Evolutionary conservation across 1,140 invertebrate genomes (phyloP).

Genomic region (Wasmannia auropunctata): DNA sequence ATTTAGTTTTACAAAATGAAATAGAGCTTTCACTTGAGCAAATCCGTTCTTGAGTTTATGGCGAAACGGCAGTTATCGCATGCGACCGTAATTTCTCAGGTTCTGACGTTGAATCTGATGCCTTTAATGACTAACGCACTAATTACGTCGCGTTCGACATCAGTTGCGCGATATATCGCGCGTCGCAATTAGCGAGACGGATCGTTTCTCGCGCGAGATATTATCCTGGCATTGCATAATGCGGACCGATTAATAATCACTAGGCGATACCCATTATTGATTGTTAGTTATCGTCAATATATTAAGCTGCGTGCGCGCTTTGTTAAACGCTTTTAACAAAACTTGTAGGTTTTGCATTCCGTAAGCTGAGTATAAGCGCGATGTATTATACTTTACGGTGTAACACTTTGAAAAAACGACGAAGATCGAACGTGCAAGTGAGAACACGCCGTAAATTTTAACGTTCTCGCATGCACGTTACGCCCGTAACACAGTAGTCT

Average conservation of each 20-base stretch:
- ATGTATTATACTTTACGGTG: not conserved
- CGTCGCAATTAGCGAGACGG: conserved; percentile 41
- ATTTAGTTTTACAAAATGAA: not conserved
- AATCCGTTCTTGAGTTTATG: conserved; percentile 19
- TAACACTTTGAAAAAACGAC: conserved; percentile 18
- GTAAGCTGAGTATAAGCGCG: not conserved
- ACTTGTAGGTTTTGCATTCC: not conserved
- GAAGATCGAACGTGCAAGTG: conserved; percentile 13
- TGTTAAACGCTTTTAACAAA: not conserved
- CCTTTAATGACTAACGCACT: conserved; percentile 37
- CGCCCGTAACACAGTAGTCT: not conserved
- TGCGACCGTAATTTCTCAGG: conserved; percentile 9
- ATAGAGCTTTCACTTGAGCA: not conserved
- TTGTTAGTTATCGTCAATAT: conserved; percentile 7
- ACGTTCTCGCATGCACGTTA: not conserved
- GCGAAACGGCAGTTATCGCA: not conserved
- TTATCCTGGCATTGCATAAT: conserved; percentile 37
- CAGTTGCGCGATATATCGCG: conserved; percentile 27
- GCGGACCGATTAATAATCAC: conserved; percentile 31
- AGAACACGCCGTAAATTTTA: conserved; percentile 22
- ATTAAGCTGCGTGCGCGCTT: not conserved
- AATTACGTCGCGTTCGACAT: conserved; percentile 50
- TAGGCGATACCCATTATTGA: conserved; percentile 19
- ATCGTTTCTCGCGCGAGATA: conserved; percentile 32
- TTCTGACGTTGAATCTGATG: conserved; percentile 41